Percentiles rank a stretch among this genome's conserved stretches.
These are phyloP conservation scores for Adelphocoris suturalis DNA, from an alignment of 2,888 invertebrate genomes.

Conservation along the genomic window DNA sequence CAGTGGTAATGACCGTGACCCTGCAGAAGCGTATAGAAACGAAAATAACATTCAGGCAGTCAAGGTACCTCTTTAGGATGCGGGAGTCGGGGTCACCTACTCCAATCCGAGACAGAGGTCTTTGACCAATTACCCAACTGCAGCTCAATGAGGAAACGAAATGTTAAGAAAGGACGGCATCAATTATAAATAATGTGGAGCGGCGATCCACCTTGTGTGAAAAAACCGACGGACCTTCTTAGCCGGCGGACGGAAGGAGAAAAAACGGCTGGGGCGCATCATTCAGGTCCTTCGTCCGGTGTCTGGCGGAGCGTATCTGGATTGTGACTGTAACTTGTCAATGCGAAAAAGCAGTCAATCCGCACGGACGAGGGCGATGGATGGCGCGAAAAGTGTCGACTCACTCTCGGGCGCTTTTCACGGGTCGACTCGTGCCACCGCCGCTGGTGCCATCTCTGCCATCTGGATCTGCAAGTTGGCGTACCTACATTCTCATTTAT, in stretches of 20 bases:
- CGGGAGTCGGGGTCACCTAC: background rate
- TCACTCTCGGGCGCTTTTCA: constrained; percentile 10
- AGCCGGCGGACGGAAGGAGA: background rate
- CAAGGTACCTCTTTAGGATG: background rate
- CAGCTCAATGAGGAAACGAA: constrained; percentile 3
- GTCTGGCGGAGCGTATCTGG: constrained; percentile 16
- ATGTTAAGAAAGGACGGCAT: constrained; percentile 14
- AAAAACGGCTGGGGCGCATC: constrained; percentile 15
- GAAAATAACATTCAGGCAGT: constrained; percentile 29
- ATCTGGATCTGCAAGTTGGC: constrained; percentile 60
- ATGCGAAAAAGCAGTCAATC: constrained; percentile 61
- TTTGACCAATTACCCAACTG: background rate
- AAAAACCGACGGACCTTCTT: constrained; percentile 14
- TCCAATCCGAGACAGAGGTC: background rate
- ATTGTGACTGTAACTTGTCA: constrained; percentile 58
- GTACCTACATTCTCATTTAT: background rate
- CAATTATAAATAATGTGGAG: constrained; percentile 16
- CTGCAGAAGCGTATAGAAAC: background rate
- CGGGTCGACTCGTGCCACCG: constrained; percentile 51
- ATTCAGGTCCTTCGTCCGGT: constrained; percentile 10
- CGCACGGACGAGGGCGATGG: background rate
- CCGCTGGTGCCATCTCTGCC: no score
- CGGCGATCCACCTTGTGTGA: background rate
- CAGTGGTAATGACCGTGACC: constrained; percentile 7
- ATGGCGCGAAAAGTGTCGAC: constrained; percentile 33